Evolutionary conservation across 2,113 vertebrate species (phyloP).

Genomic region (Lampris megalopsis): DNA sequence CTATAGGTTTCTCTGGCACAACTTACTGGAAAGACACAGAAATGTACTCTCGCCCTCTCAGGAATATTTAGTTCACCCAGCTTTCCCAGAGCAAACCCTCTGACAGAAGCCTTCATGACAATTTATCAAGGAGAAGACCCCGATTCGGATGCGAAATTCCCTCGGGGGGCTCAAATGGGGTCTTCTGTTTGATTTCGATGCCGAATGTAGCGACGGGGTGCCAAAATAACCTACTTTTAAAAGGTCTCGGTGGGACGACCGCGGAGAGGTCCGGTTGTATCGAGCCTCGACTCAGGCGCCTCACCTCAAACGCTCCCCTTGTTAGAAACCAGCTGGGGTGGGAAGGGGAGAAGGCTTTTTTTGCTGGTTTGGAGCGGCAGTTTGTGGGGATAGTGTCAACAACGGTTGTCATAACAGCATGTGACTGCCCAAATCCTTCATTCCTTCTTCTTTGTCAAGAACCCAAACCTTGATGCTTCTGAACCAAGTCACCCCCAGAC

Average conservation of each 20-base stretch:
- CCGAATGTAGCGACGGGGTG: not conserved
- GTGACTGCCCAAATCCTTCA: conserved; percentile 1
- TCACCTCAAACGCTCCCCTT: conserved; percentile 25
- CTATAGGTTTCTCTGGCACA: conserved; percentile 1
- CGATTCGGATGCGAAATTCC: not conserved
- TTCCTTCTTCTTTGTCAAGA: conserved; percentile 17
- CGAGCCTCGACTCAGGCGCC: not conserved
- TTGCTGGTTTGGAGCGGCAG: conserved; percentile 34
- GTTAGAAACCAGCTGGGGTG: conserved; percentile 54
- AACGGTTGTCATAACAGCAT: conserved; percentile 3
- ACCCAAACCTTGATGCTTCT: conserved; percentile 26
- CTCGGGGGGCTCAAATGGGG: not conserved
- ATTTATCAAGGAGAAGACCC: not conserved
- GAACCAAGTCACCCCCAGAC: conserved; percentile 18
- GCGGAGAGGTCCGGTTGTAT: conserved; percentile 7
- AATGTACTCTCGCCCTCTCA: not conserved
- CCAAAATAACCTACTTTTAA: not conserved
- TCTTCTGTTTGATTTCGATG: not conserved
- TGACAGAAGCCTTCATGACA: not conserved
- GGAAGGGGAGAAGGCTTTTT: not conserved
- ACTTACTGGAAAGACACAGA: conserved; percentile 3
- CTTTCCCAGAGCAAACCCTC: not conserved
- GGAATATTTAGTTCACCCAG: not conserved
- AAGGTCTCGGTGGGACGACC: conserved; percentile 5
- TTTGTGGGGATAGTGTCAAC: conserved; percentile 14